A percentile compares a stretch with the other conserved stretches of the same genome.
phyloP scores from a whole-genome alignment of 1,140 invertebrate genomes.

The Drosophila burlai region DNA sequence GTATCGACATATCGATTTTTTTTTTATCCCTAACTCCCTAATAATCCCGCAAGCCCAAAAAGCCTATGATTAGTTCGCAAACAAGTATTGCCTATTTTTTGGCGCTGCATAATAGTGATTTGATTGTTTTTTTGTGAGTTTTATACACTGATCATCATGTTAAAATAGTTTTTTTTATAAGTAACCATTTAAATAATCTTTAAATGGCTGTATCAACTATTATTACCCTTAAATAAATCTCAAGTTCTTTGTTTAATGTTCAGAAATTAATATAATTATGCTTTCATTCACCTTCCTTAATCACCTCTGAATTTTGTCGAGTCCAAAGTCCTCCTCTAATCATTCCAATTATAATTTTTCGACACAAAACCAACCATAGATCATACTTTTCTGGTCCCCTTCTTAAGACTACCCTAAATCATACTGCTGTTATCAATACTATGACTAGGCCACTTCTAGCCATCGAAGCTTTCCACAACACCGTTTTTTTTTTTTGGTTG shows the following conservation, averaged over 20 bases:
- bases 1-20: background rate
- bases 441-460: conserved; percentile 20
- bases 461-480: conserved; percentile 18
- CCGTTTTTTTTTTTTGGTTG: conserved; percentile 28
- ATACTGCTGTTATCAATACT: conserved; percentile 12
- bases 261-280: background rate
- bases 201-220: too few relatives aligned
- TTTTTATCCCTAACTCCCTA: too few relatives aligned
- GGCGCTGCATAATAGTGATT: background rate
- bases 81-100: background rate
- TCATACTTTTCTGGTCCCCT: background rate
- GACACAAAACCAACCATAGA: background rate
- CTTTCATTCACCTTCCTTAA: background rate
- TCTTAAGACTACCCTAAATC: conserved; percentile 9
- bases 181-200: background rate
- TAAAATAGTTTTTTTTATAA: background rate
- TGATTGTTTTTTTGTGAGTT: background rate
- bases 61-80: background rate
- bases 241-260: background rate
- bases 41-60: background rate
- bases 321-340: background rate
- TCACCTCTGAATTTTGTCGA: background rate
- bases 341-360: background rate
- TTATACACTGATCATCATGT: background rate
- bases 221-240: too few relatives aligned